Evolutionary conservation across 2,888 invertebrate genomes (phyloP).

Genomic region (Ophioninae sp.): DNA sequence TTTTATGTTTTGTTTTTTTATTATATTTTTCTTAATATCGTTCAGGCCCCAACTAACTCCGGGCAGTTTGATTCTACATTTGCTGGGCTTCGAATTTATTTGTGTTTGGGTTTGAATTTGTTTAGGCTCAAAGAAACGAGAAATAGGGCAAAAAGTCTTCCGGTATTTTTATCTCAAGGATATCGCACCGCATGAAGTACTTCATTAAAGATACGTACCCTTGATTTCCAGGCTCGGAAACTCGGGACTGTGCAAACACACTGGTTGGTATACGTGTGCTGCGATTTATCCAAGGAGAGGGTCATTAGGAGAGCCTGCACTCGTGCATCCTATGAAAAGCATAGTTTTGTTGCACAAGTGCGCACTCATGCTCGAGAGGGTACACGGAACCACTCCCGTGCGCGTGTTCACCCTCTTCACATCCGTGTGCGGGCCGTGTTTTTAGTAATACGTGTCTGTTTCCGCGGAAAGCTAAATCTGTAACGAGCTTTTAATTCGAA

Average conservation of each 20-base stretch:
- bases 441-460: neutral
- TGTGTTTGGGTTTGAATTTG: too few relatives aligned
- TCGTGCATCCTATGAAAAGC: conserved; percentile 42
- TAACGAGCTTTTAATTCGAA: conserved; percentile 58
- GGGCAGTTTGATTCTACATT: too few relatives aligned
- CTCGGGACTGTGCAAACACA: neutral
- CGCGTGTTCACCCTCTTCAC: neutral
- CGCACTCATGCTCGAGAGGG: conserved; percentile 21
- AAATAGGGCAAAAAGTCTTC: neutral
- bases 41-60: too few relatives aligned
- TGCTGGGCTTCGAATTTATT: too few relatives aligned
- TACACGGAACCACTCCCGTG: conserved; percentile 1
- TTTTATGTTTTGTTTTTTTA: too few relatives aligned
- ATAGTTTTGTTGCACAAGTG: conserved; percentile 40
- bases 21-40: too few relatives aligned
- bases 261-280: conserved; percentile 9
- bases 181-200: conserved; percentile 24
- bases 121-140: neutral
- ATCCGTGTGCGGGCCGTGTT: neutral
- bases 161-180: conserved; percentile 1
- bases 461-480: conserved; percentile 47
- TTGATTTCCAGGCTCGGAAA: neutral
- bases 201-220: conserved; percentile 43
- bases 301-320: conserved; percentile 50
- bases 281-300: conserved; percentile 47